Conservation (phyloP, 2,888 invertebrate species). For the Prosopocoilus inquinatus region DNA sequence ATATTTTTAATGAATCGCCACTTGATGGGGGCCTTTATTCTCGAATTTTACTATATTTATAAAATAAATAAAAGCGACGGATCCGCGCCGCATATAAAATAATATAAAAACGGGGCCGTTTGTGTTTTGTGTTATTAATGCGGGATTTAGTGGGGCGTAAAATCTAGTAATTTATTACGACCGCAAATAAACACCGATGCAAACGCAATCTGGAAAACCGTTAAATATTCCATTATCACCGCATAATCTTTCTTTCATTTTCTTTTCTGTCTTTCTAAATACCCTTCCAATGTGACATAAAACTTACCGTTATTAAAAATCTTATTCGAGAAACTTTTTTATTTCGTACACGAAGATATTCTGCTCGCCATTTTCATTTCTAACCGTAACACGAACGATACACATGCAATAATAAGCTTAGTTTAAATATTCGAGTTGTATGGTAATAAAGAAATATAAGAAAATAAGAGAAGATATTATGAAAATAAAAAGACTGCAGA, state of each 20-base stretch:
- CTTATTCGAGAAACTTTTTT: no score
- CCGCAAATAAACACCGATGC: slow-evolving; percentile 20
- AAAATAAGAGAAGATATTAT: not conserved
- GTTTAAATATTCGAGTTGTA: not conserved
- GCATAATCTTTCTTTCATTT: slow-evolving; percentile 25
- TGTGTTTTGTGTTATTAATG: slow-evolving; percentile 17
- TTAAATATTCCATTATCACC: slow-evolving; percentile 22
- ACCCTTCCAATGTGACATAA: no score
- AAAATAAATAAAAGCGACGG: not conserved
- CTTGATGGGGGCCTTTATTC: slow-evolving; percentile 3
- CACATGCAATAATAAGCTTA: no score
- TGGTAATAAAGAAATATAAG: not conserved
- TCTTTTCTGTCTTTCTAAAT: slow-evolving; percentile 30
- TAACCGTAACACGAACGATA: no score
- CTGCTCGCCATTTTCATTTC: no score
- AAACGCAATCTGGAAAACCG: slow-evolving; percentile 17
- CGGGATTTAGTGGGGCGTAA: slow-evolving; percentile 17
- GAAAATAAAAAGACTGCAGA: no score
- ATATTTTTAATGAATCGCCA: slow-evolving; percentile 3
- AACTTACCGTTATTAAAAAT: no score
- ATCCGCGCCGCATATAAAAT: not conserved
- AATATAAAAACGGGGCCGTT: slow-evolving; percentile 7
- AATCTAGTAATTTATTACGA: slow-evolving; percentile 19
- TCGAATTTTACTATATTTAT: not conserved
- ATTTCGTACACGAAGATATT: no score